Percentiles rank a stretch among this genome's conserved stretches.
These are phyloP conservation scores for Corythaixoides concolor DNA, from an alignment of 2,113 vertebrate genomes.

Conservation along the genomic window DNA sequence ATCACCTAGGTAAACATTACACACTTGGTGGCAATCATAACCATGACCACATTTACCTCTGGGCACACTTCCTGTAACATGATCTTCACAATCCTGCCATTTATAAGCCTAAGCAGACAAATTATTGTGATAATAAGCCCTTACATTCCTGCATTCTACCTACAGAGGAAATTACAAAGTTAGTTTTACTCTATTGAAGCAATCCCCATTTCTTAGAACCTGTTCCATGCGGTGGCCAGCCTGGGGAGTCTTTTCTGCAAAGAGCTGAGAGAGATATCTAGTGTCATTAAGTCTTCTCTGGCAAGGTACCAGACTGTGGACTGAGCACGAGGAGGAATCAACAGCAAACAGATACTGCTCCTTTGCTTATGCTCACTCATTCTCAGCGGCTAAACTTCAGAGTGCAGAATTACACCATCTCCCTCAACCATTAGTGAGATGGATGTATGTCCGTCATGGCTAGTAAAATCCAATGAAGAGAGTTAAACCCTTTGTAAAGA, in stretches of 20 bases:
- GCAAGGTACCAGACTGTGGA: not conserved
- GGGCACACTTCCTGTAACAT: conserved; percentile 5
- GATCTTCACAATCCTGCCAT: not conserved
- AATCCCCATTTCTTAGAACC: not conserved
- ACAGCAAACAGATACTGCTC: not conserved
- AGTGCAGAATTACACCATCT: not conserved
- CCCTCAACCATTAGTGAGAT: not conserved
- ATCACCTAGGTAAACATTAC: conserved; percentile 60
- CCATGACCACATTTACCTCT: conserved; percentile 17
- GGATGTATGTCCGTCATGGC: not conserved
- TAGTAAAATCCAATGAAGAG: conserved; percentile 41
- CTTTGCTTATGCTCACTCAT: not conserved
- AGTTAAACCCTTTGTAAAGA: conserved; percentile 55
- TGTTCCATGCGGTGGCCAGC: not conserved
- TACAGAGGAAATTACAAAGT: conserved; percentile 55
- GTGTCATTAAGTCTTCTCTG: not conserved
- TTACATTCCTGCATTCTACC: conserved; percentile 44
- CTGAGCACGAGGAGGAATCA: not conserved
- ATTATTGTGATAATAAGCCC: conserved; percentile 35
- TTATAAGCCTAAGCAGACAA: conserved; percentile 48
- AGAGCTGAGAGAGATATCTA: not conserved
- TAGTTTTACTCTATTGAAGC: not conserved
- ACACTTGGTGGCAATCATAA: conserved; percentile 62
- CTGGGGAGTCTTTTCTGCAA: not conserved
- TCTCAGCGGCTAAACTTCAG: not conserved